Base-by-base conservation (phyloP, 1,140 invertebrate species). In the Apis florea region DNA sequence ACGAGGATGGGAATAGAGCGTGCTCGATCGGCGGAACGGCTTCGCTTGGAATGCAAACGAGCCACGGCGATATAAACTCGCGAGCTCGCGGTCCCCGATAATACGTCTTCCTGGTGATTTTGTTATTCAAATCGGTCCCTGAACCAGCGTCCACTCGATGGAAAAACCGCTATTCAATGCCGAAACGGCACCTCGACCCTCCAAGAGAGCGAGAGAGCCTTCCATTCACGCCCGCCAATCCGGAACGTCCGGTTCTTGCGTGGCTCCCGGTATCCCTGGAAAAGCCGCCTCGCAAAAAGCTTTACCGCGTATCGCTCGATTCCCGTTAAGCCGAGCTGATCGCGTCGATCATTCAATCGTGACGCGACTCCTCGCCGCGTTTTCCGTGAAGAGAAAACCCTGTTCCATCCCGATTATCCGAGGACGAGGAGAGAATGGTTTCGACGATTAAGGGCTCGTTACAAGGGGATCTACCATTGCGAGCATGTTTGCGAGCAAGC, bases 51-150 rank as follows among this genome's bases (percentile, higher is more conserved):
- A 91, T 88, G 89, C 85, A 90, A 90, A 91, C 77, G 78, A 85
- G 71, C 64, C 49, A 24, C 73, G 24, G 66, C 83, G 85, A 84
- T 86, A 84, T 86, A 86, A 80, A 89, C 75, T 85, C 12, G 70
- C 47, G 54, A n/a, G 11, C 56, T 12, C n/a, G n/a, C n/a, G n/a
- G 40, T 64, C 78, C 79, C 80, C 53, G 77, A 87, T 85, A 90
- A 84, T 89, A 84, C 76, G 56, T 84, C 86, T 88, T 88, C 84
- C 80, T 73, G 68, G 73, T 68, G 85, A 92, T 90, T 92, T 92
- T 92, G 91, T 92, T 89, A 92, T 92, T 92, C 88, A 92, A 92
- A 92, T 92, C 47, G 51, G 21, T 2, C 1, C 49, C 4, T 13
- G 83, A 53, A n/a, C 66, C 79, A 40, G 72, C 11, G 59, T 61